Percentiles rank a stretch among this genome's conserved stretches.
phyloP scores from a whole-genome alignment of 2,113 vertebrate genomes.

The Pituophis catenifer region DNA sequence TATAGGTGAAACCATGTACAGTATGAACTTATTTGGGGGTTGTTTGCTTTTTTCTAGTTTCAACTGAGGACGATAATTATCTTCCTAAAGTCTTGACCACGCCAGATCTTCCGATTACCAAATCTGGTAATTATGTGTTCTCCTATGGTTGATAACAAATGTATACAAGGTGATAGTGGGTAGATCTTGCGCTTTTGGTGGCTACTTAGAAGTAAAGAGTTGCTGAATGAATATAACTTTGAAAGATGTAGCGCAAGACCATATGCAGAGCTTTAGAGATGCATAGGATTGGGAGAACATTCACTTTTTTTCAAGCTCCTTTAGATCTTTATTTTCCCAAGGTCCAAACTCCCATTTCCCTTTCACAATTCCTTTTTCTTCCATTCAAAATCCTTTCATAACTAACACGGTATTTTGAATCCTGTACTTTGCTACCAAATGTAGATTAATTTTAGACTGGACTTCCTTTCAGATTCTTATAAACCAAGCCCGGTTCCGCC shows the following conservation, averaged over 20 bases:
- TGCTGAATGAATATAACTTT: not conserved
- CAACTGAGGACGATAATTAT: not conserved
- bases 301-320: not conserved
- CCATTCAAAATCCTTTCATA: not conserved
- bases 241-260: accelerated
- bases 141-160: not conserved
- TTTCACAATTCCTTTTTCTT: not conserved
- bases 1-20: not conserved
- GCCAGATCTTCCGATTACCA: not conserved
- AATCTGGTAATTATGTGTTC: not conserved
- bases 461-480: conserved; percentile 4
- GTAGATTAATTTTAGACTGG: not conserved
- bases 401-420: not conserved
- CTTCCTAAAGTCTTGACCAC: not conserved
- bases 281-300: not conserved
- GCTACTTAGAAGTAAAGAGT: not conserved
- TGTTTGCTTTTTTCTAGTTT: not conserved
- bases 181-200: not conserved
- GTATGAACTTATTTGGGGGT: not conserved
- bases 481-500: not conserved
- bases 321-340: not conserved
- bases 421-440: not conserved
- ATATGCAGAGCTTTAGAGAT: not conserved
- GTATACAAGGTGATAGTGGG: not conserved
- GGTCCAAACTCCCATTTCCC: not conserved